A percentile compares a stretch with the other conserved stretches of the same genome.
Evolutionary conservation across 2,888 invertebrate species (phyloP).

Genomic region (Hedychridium roseum): DNA sequence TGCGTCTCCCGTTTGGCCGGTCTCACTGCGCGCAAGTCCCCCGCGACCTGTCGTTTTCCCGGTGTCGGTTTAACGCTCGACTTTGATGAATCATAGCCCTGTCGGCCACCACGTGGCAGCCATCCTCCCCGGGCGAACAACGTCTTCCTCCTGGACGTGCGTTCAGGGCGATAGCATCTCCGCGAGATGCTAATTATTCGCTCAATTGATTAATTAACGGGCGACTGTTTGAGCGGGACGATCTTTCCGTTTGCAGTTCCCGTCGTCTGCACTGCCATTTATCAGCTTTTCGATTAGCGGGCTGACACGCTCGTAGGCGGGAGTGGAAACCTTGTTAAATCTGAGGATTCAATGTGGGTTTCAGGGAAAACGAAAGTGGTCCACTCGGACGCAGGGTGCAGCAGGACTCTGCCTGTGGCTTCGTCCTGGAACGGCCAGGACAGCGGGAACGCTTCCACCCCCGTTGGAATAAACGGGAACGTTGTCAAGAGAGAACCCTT

Average conservation of each 20-base stretch:
- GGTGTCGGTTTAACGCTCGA: slow-evolving; percentile 35
- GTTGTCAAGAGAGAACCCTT: slow-evolving; percentile 75
- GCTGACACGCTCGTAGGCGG: too few species aligned
- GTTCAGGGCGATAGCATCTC: too few species aligned
- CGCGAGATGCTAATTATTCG: too few species aligned
- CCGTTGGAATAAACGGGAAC: slow-evolving; percentile 62
- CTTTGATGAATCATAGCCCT: slow-evolving; percentile 33
- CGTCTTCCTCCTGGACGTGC: too few species aligned
- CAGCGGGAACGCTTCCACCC: slow-evolving; percentile 35
- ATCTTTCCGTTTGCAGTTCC: too few species aligned
- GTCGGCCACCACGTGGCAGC: slow-evolving; percentile 32
- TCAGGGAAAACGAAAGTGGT: slow-evolving; percentile 56
- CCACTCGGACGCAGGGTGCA: slow-evolving; percentile 71
- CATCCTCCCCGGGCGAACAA: slow-evolving; percentile 25
- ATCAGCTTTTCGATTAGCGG: too few species aligned
- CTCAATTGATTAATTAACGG: too few species aligned
- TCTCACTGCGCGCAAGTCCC: too few species aligned
- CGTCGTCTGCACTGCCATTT: too few species aligned
- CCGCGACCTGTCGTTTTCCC: too few species aligned
- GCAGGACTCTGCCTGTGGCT: slow-evolving; percentile 73
- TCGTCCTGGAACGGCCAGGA: slow-evolving; percentile 67
- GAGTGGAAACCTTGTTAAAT: too few species aligned
- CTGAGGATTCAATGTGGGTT: slow-evolving; percentile 18
- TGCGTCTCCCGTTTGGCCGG: slow-evolving; percentile 18
- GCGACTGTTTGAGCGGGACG: too few species aligned